Evolutionary conservation across 2,797 vertebrate species (phyloP), one percentile per base, ranked within the genome.

Genomic region (Huso huso): DNA sequence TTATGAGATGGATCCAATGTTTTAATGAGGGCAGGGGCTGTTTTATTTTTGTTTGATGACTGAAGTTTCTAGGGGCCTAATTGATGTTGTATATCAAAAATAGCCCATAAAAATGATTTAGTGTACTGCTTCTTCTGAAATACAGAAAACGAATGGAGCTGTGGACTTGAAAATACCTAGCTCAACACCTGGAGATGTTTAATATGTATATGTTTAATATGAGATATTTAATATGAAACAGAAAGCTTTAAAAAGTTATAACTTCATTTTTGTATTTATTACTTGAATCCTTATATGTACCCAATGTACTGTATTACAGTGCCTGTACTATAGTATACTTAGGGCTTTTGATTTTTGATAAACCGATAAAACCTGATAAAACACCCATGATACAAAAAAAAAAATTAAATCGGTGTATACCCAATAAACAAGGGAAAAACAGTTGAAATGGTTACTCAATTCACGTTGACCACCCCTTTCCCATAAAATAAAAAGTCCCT

Each of bases 21-120:
- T 49, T 69, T 76, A 74, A 72, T 69, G 69, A 67, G 71, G 74
- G 63, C 48, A 37, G 49, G 55, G 66, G 61, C 72, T 71, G 52
- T 68, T 70, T 58, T 49, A 66, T 51, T 49, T 66, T 51, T 62
- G 15, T 15, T 9, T 51, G 37, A 48, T 55, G 48, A 49, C 58
- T 66, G 60, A 58, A 55, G 48, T 58, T 68, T 75, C 66, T 69
- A 55, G 63, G 61, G 52, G 69, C 70, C 73, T 68, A 73, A 74
- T 79, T 68, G 37, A 37, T 37, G 37, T 79, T 68, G 53, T 55
- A n/a, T 55, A 55, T 55, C 53, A 55, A 55, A 37, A 55, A n/a
- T 55, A 55, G 53, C 53, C 9, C 53, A 55, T 55, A 55, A 55
- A 55, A 55, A 55, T 55, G 9, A 55, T 55, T 55, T 55, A 55